Base-by-base conservation (phyloP, 2,113 vertebrate species). In the Phoxinus phoxinus region DNA sequence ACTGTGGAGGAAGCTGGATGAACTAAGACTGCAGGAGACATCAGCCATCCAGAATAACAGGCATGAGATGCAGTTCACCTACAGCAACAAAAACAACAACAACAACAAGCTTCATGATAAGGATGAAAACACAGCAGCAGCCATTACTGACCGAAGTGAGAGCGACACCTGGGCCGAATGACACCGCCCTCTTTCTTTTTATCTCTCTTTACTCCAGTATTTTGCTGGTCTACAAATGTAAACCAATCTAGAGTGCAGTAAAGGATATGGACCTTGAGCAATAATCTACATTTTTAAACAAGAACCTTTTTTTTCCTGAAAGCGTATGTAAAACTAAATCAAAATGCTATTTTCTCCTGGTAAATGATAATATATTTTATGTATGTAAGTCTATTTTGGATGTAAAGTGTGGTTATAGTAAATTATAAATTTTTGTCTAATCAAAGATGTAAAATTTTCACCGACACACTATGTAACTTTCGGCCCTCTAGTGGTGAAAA, bases 1-100 rank as follows among this genome's bases (percentile, higher is more conserved):
- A 93, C 85, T 99, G 86, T 99, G 98, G 98, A 96, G 94, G 92
- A 97, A 95, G 87, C 88, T 99, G 69, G 98, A 99, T 23, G 96
- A 98, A 89, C 83, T 99, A 84, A 93, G 92, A 90, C 92, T 99
- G 19, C 95, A 95, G 86, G 94, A 94, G 88, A 87, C 88, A 0
- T 87, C 92, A 56, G 95, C 95, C 46, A 94, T 94, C 74, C 97
- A 97, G 89, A 97, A 96, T 93, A 97, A 95, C 92, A 93, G 95
- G 90, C 95, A 96, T 85, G 92, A 87, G 0, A 91, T 95, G 89
- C 93, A 93, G 6, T 94, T 93, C 87, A 85, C 94, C 89, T 95
- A 95, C 59, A 95, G 92, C 87, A 94, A 90, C 72, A 53, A 27
- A 21, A 56, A 90, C 51, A 97, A 92, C 83, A 94, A 91, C 92